A percentile compares a stretch with the other conserved stretches of the same genome.
phyloP scores from a whole-genome alignment of 2,113 vertebrate genomes.

The Oncorhynchus mykiss region DNA sequence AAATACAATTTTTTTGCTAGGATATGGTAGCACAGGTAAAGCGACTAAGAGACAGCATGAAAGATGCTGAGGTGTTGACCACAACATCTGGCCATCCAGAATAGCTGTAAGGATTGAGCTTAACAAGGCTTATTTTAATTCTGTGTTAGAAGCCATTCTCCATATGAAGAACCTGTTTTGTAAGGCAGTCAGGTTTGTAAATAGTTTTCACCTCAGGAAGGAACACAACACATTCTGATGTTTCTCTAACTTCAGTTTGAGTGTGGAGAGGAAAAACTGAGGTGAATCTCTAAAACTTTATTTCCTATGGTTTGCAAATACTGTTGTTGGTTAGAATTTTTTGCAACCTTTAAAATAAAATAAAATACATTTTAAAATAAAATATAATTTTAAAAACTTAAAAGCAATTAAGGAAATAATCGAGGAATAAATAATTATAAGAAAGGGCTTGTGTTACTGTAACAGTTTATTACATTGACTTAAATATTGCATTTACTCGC shows the following conservation, averaged over 20 bases:
- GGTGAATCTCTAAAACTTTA: constrained; percentile 5
- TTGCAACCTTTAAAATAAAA: background rate
- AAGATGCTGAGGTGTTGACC: too few species aligned
- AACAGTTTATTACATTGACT: background rate
- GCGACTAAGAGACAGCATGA: too few species aligned
- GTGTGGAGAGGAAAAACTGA: constrained; percentile 10
- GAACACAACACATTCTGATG: background rate
- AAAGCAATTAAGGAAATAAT: background rate
- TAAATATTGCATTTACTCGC: background rate
- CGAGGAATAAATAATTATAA: background rate
- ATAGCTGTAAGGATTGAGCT: too few species aligned
- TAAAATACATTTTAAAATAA: background rate
- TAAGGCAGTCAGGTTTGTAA: constrained; percentile 41
- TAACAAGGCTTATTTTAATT: too few species aligned
- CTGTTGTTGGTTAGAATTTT: too few species aligned
- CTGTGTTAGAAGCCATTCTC: too few species aligned
- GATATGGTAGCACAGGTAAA: background rate
- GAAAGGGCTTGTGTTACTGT: background rate
- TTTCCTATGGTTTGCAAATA: background rate
- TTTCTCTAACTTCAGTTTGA: constrained; percentile 9
- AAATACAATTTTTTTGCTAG: background rate
- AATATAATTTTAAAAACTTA: background rate
- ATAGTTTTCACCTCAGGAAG: constrained; percentile 32
- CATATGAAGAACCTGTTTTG: background rate
- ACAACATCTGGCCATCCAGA: too few species aligned